Base-by-base conservation (phyloP, 1,140 invertebrate species). In the Drosophila triauraria region DNA sequence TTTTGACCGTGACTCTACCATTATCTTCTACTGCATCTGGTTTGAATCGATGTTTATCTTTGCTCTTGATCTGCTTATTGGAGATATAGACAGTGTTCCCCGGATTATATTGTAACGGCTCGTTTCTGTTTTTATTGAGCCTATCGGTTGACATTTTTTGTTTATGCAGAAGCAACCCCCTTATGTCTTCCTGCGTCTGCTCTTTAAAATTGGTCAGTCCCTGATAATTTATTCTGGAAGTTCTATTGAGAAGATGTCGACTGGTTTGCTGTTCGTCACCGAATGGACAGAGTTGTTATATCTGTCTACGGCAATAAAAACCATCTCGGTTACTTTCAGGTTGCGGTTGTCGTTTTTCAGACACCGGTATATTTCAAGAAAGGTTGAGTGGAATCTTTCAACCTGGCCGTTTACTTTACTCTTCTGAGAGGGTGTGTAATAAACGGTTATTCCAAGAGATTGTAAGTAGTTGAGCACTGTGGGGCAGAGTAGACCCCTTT, bases 211-310 rank as follows among this genome's bases (percentile, higher is more conserved):
- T 23, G 1, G 38, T n/a, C 0, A 59, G 15, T 0, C 35, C 44
- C 15, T 58, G 35, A 5, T 58, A 50, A 3, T 62, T 56, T 6
- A 35, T 56, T 35, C 51, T 50, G 1, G 44, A 23, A 1, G 25
- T n/a, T 9, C 51, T 38, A 1, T 72, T 12, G 1, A 65, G 13
- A 65, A 65, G 1, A 59, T 30, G 2, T 59, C 42, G 1, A 40
- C 40, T 3, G 58, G 44, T 32, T 63, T 17, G 20, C 5, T 38
- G 2, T 46, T 30, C 0, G 17, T 72, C 1, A 59, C 54, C 9
- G 47, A 67, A 9, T 59, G 69, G n/a, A 50, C 5, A 27, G 20
- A 48, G 5, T 62, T 62, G 2, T 62, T 70, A 15, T 62, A 70
- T 12, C 42, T 62, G 12, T 64, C 53, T 1, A 64, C 60, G 0